These are phyloP conservation scores for Rhabdomys pumilio DNA, from an alignment of 2,797 vertebrate genomes.

Conservation along the genomic window DNA sequence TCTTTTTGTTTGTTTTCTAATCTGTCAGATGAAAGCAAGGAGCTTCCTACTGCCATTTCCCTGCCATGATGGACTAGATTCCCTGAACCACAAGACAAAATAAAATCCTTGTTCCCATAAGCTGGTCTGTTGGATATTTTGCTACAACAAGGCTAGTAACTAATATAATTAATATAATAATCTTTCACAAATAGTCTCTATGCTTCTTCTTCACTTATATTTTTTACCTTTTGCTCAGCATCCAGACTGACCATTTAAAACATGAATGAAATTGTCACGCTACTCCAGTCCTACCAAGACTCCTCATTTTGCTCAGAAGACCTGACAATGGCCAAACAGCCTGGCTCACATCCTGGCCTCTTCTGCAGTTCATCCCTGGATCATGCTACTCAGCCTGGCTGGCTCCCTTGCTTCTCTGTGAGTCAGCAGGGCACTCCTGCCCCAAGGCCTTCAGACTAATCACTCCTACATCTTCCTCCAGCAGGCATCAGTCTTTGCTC, in stretches of 20 bases:
- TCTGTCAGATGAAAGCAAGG: not conserved
- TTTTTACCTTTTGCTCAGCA: not conserved
- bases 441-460: not conserved
- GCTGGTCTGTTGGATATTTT: not conserved
- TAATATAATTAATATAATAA: not conserved
- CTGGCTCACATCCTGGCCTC: not conserved
- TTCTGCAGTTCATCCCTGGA: not conserved
- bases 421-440: not conserved
- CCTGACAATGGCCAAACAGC: not conserved
- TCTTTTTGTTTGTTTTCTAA: not conserved
- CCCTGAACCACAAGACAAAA: not conserved
- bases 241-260: constrained; percentile 32
- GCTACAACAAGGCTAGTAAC: not conserved
- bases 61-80: not conserved
- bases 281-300: constrained; percentile 42
- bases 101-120: not conserved
- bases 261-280: constrained; percentile 15
- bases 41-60: not conserved
- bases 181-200: not conserved
- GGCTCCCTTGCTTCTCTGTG: not conserved
- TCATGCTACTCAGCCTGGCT: not conserved
- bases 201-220: not conserved
- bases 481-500: not conserved
- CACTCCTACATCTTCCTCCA: not conserved
- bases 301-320: constrained; percentile 7